These are phyloP conservation scores for Dysmachus trigonus DNA, from an alignment of 2,888 invertebrate species.

Conservation along the genomic window DNA sequence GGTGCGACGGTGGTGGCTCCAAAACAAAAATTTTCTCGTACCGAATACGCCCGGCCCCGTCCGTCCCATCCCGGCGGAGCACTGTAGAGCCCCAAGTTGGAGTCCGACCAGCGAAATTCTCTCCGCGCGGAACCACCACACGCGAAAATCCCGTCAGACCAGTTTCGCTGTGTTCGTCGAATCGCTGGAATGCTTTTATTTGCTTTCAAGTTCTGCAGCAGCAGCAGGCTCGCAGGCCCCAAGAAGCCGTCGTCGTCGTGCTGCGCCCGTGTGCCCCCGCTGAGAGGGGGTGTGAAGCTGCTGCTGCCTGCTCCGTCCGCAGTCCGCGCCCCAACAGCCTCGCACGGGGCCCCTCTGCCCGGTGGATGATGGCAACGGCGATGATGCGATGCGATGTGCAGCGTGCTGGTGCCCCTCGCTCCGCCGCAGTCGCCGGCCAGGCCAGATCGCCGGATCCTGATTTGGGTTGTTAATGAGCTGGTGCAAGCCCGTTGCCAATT, in stretches of 20 bases:
- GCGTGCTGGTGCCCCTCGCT: neutral
- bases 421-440: neutral
- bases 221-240: too few species aligned
- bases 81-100: too few species aligned
- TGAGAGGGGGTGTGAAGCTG: neutral
- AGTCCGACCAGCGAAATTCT: neutral
- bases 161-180: neutral
- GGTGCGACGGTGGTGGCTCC: neutral
- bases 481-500: slow-evolving; percentile 15
- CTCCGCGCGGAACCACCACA: neutral
- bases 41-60: neutral
- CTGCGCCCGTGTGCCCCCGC: neutral
- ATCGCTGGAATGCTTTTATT: neutral
- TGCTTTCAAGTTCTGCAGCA: slow-evolving; percentile 7
- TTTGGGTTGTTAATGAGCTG: slow-evolving; percentile 4
- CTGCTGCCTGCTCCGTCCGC: neutral
- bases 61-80: neutral
- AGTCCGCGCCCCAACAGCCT: neutral
- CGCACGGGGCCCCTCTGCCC: neutral
- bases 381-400: slow-evolving; percentile 15
- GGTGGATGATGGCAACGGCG: neutral
- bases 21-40: slow-evolving; percentile 14
- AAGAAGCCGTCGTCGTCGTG: neutral
- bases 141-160: slow-evolving; percentile 2
- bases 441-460: neutral